Base-by-base conservation (phyloP, 2,888 invertebrate genomes). In the Luffia ferchaultella region DNA sequence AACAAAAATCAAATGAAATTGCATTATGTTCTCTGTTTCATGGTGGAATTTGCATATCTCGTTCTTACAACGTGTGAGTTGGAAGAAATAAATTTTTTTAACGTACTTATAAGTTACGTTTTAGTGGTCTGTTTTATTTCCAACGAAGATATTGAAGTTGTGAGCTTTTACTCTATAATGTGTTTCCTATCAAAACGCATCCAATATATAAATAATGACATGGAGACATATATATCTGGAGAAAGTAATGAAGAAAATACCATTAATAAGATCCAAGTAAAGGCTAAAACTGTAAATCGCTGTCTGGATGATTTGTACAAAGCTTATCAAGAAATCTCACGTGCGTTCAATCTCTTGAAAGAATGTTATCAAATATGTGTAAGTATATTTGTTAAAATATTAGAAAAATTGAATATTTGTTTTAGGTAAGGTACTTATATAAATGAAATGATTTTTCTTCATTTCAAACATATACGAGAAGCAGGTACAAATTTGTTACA, bases 71-170 rank as follows among this genome's bases (percentile, higher is more conserved):
- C n/a, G n/a, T n/a, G n/a, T n/a, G n/a, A n/a, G n/a, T n/a, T n/a
- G n/a, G n/a, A n/a, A n/a, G n/a, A n/a, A n/a, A n/a, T n/a, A n/a
- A n/a, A n/a, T n/a, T n/a, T n/a, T n/a, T n/a, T n/a, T n/a, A n/a
- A n/a, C n/a, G n/a, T n/a, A n/a, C n/a, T n/a, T n/a, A n/a, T n/a
- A n/a, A n/a, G n/a, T n/a, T n/a, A n/a, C n/a, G n/a, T n/a, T n/a
- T n/a, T n/a, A n/a, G n/a, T n/a, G n/a, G n/a, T n/a, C n/a, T n/a
- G n/a, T n/a, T 20, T 18, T 16, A 30, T 48, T 30, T 20, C 18
- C 2, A 41, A 16, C 5, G 48, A 48, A 41, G 48, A 48, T 40
- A 15, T 48, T 7, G 48, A 48, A 48, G 18, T 48, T 16, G 5
- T 42, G 43, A 42, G n/a, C 43, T 40, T 48, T 48, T 12, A 16